phyloP scores from a whole-genome alignment of 64 coral and sea anemone genomes.

The Astreopora myriophthalma region DNA sequence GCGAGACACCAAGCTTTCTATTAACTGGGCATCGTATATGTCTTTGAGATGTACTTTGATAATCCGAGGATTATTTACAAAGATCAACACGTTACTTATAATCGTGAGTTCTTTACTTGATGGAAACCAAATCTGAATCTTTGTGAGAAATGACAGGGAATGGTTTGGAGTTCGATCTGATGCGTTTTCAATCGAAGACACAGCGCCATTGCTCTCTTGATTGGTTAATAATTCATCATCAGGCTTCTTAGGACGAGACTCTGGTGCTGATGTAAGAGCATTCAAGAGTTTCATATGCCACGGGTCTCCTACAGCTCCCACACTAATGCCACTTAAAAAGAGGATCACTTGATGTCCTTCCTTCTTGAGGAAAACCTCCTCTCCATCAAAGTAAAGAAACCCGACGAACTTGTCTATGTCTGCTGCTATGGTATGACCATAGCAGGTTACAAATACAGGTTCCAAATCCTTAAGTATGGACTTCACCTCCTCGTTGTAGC shows the following conservation, averaged over 20 bases:
- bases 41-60: too few relatives aligned
- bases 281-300: neutral
- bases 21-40: neutral
- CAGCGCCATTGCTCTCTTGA: neutral
- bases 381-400: neutral
- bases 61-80: too few relatives aligned
- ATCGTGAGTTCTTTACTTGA: neutral
- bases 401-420: neutral
- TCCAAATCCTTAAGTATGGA: neutral
- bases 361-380: neutral
- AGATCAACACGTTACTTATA: neutral
- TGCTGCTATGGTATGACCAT: neutral
- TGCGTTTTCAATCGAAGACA: neutral
- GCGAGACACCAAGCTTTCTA: neutral
- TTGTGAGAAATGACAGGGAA: neutral
- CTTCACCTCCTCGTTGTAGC: too few relatives aligned
- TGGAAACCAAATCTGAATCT: neutral
- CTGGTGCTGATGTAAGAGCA: conserved; percentile 1
- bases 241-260: too few relatives aligned
- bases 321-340: neutral
- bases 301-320: too few relatives aligned
- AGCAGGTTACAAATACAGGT: neutral
- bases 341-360: neutral
- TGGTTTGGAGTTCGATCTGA: neutral
- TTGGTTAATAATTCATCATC: neutral